A percentile compares a stretch with the other conserved stretches of the same genome.
phyloP scores from a whole-genome alignment of 1,140 invertebrate genomes.

The Hetaerina americana region DNA sequence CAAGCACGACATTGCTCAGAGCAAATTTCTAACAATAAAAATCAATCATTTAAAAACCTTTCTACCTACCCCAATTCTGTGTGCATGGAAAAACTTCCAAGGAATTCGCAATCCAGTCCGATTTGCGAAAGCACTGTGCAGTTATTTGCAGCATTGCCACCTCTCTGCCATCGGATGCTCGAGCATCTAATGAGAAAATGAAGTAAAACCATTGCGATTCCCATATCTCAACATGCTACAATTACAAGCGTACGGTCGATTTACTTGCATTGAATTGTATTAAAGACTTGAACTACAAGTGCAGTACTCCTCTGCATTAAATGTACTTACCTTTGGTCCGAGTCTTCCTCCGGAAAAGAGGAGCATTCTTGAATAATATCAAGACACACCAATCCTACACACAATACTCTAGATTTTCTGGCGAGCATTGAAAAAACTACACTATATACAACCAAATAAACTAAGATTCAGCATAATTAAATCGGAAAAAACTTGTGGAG shows the following conservation, averaged over 20 bases:
- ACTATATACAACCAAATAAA: no score
- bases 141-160: constrained; percentile 56
- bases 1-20: no score
- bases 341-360: constrained; percentile 30
- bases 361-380: constrained; percentile 33
- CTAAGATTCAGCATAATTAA: no score
- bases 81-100: constrained; percentile 35
- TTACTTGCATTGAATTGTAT: background rate
- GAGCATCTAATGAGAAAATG: constrained; percentile 31
- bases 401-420: constrained; percentile 23
- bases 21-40: no score
- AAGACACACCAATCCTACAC: constrained; percentile 34
- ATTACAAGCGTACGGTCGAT: background rate
- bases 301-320: background rate
- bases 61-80: no score
- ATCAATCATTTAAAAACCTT: no score
- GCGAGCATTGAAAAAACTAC: no score
- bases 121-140: constrained; percentile 46
- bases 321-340: constrained; percentile 29
- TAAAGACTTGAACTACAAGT: background rate
- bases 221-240: background rate
- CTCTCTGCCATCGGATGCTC: constrained; percentile 45
- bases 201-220: background rate
- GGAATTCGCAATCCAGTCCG: constrained; percentile 40
- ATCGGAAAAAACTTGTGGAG: no score